Evolutionary conservation across 2,888 invertebrate species (phyloP).

Genomic region (Ophraella communa): DNA sequence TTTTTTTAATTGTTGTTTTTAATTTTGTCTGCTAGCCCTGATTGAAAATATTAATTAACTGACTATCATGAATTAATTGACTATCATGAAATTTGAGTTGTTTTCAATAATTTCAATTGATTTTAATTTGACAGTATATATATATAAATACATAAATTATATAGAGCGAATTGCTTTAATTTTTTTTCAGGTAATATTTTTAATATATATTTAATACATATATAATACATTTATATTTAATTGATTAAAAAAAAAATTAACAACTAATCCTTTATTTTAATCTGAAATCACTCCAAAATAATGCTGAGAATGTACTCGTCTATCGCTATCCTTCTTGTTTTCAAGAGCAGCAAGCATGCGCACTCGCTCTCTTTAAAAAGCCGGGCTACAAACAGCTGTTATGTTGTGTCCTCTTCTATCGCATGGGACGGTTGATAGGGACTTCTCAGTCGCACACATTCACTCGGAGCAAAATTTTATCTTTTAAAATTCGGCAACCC

Average conservation of each 20-base stretch:
- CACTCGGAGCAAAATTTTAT: conserved; percentile 14
- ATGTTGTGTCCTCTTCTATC: conserved; percentile 6
- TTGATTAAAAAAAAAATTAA: conserved; percentile 5
- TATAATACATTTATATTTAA: not conserved
- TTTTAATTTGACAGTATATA: too few species aligned
- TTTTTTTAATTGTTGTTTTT: conserved; percentile 6
- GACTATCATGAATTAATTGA: too few species aligned
- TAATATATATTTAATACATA: not conserved
- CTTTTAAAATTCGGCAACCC: conserved; percentile 14
- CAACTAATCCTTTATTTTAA: too few species aligned
- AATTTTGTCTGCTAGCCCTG: not conserved
- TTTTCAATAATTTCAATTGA: too few species aligned
- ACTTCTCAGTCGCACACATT: conserved; percentile 7
- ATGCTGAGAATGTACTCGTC: conserved; percentile 6
- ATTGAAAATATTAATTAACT: not conserved
- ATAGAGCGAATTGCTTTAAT: too few species aligned
- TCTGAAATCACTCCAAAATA: not conserved
- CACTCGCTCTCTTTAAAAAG: not conserved
- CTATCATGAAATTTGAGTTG: too few species aligned
- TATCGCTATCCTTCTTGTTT: conserved; percentile 13
- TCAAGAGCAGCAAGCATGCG: conserved; percentile 1
- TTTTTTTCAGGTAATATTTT: too few species aligned
- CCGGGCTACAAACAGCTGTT: conserved; percentile 1
- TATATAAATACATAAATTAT: too few species aligned
- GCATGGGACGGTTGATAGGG: conserved; percentile 9